Evolutionary conservation across 2,888 invertebrate genomes (phyloP).

Genomic region (Orthosia gracilis): DNA sequence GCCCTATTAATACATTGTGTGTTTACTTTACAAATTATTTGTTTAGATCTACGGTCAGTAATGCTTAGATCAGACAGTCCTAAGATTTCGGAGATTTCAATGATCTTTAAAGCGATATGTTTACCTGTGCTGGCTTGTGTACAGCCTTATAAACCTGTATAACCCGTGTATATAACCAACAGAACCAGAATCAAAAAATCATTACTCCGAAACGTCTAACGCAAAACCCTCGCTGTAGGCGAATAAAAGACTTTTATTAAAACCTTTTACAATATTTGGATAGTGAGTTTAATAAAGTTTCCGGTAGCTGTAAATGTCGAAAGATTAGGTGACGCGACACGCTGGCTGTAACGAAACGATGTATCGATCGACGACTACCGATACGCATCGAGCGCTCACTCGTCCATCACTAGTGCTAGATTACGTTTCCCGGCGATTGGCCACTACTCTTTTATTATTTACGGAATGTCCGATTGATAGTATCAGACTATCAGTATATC

Average conservation of each 20-base stretch:
- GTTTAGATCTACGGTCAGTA: not conserved
- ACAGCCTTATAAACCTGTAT: too few species aligned
- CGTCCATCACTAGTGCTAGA: constrained; percentile 36
- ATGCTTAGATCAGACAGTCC: not conserved
- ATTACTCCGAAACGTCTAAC: constrained; percentile 9
- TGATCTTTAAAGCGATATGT: not conserved
- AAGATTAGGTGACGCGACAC: constrained; percentile 13
- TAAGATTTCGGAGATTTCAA: not conserved
- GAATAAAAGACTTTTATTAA: constrained; percentile 9
- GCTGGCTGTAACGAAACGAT: not conserved
- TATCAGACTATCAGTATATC: constrained; percentile 13
- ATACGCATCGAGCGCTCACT: constrained; percentile 21
- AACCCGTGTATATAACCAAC: not conserved
- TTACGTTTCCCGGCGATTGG: constrained; percentile 39
- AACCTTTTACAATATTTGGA: constrained; percentile 24
- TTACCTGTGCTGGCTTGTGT: not conserved
- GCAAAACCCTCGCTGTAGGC: not conserved
- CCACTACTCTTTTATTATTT: constrained; percentile 48
- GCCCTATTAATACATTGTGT: too few species aligned
- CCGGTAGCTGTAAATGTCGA: constrained; percentile 7
- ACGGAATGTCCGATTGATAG: constrained; percentile 20
- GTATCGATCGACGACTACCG: constrained; percentile 15
- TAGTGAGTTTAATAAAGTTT: constrained; percentile 42
- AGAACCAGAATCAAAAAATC: not conserved
- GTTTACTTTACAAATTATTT: not conserved